Conservation (phyloP, 2,797 vertebrate species). For the Simalia tracyae region DNA sequence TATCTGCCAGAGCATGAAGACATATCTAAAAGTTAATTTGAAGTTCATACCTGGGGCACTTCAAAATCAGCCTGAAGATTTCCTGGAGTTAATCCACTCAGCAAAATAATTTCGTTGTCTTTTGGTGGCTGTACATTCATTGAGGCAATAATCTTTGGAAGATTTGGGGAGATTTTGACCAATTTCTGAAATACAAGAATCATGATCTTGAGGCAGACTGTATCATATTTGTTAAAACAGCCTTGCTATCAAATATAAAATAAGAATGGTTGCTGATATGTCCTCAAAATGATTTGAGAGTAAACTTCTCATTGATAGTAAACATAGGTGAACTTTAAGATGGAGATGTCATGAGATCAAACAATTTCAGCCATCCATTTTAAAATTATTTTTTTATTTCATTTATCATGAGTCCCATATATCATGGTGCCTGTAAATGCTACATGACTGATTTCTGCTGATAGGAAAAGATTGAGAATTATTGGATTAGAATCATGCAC, state of each 20-base stretch:
- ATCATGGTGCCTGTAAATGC: neutral
- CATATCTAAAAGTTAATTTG: slow-evolving; percentile 27
- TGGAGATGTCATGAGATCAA: neutral
- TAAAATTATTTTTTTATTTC: neutral
- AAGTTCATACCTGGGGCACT: slow-evolving; percentile 81
- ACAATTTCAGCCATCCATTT: neutral
- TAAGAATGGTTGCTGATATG: neutral
- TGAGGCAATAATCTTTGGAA: slow-evolving; percentile 89
- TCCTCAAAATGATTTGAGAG: slow-evolving; percentile 8
- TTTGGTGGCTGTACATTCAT: slow-evolving; percentile 88
- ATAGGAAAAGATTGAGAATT: neutral
- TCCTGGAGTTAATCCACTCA: slow-evolving; percentile 85
- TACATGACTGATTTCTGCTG: neutral
- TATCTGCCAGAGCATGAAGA: neutral
- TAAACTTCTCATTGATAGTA: neutral
- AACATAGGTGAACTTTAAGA: slow-evolving; percentile 19
- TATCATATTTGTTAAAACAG: neutral
- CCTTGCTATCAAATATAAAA: slow-evolving; percentile 21
- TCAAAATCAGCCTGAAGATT: slow-evolving; percentile 76
- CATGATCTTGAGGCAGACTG: slow-evolving; percentile 22
- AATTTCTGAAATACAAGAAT: slow-evolving; percentile 80
- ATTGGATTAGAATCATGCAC: neutral
- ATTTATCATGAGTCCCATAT: neutral
- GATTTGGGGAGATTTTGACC: slow-evolving; percentile 85
- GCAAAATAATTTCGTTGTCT: slow-evolving; percentile 93